Base-by-base conservation (phyloP, 1,140 invertebrate genomes). In the Yoshiicerus persimilis region DNA sequence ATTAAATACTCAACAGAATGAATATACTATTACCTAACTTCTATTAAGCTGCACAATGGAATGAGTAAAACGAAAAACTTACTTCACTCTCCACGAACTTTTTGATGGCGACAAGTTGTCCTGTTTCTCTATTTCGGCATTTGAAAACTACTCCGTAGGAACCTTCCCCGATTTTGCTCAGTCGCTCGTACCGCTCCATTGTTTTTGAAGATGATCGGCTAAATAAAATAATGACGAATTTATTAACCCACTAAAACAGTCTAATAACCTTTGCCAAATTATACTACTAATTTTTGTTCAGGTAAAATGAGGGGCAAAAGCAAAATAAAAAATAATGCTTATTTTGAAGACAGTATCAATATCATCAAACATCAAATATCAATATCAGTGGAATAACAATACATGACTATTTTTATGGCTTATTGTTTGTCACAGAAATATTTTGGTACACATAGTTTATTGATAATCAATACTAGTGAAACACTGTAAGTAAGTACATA, bases 101-200 rank as follows among this genome's bases (percentile, higher is more conserved):
- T 93, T 99, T 99, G 27, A 99, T 99, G 13, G 99, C 99, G 16
- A 99, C 99, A 66, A 99, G 94, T 91, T 98, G 96, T 8, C 98
- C 97, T 2, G 97, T 99, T 91, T 99, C 98, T 90, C 97, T 94
- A 93, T 99, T 98, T 70, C 98, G 95, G 93, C 99, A 99, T 93
- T 99, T 99, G 94, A 99, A 99, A 77, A 99, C 99, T 87, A 99
- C 95, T 10, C 99, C 99, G 93, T 99, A 99, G 64, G 97, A 99
- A 86, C 99, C 99, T 94, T 99, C 99, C 88, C 99, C 99, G 47
- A 99, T 96, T 92, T 99, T 98, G 66, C 95, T 96, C 23, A 99
- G 93, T 93, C 98, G 98, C 93, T 99, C 99, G 93, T 99, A 99
- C 87, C 98, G 96, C 93, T 99, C 99, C 98, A 99, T 99, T 91